A percentile compares a stretch with the other conserved stretches of the same genome.
Conservation (phyloP, 2,797 vertebrate species). For the Protosalanx chinensis region DNA sequence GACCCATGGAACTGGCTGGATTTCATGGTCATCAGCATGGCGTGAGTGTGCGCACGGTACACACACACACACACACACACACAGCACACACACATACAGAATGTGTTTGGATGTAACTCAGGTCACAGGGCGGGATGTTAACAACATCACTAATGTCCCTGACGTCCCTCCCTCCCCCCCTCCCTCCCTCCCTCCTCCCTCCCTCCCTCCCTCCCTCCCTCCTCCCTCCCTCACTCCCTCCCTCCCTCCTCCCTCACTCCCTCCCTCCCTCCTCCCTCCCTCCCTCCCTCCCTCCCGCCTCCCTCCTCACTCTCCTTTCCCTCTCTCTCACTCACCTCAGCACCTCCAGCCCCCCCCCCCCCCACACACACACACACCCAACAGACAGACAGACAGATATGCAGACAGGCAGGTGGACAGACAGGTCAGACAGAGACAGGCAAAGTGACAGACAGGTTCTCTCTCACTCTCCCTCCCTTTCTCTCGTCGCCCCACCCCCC, state of each 20-base stretch:
- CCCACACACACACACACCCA: no score
- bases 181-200: neutral
- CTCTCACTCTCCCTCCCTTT: neutral
- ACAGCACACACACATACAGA: neutral
- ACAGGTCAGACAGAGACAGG: neutral
- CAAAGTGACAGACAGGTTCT: neutral
- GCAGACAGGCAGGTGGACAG: neutral
- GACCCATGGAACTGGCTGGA: conserved; percentile 99
- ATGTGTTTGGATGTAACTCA: neutral
- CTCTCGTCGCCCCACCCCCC: neutral
- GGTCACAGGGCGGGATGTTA: conserved; percentile 18
- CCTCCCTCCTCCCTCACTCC: neutral
- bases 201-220: no score
- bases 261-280: no score
- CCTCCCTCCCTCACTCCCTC: no score
- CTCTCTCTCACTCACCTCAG: neutral
- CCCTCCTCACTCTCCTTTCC: no score
- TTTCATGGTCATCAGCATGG: conserved; percentile 97
- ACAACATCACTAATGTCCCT: neutral
- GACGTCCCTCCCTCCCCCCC: neutral
- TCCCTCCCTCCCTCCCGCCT: neutral
- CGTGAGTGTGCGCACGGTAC: conserved; percentile 73
- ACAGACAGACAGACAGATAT: neutral
- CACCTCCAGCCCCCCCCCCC: neutral
- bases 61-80: neutral